Base-by-base conservation (phyloP, 2,113 vertebrate species). In the Indicator indicator region DNA sequence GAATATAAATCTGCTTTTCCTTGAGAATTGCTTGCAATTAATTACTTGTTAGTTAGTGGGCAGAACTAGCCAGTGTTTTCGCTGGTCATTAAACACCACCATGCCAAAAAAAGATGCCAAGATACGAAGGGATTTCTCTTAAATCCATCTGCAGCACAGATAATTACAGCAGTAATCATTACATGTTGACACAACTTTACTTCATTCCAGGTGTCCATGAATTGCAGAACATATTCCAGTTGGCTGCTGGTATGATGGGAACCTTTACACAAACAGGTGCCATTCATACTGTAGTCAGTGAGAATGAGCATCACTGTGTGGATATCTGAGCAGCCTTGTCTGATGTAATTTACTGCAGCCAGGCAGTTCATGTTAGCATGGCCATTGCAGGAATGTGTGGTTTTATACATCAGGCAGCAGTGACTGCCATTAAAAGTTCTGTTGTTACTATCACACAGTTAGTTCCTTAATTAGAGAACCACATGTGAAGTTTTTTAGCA, bases 191-290 rank as follows among this genome's bases (percentile, higher is more conserved):
- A 70, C 23, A 92, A 28, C 11, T 84, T 63, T 79, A 28, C 63
- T 78, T 80, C 24, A 6, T 88, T 88, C 64, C 40, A 81, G 62
- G 58, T 71, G 83, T 81, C 58, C 36, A 26, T 74, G 58, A 83
- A 76, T 28, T 83, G 62, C 82, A 87, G 86, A 91, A 32, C 19
- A 16, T 60, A 56, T 86, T 79, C 48, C 28, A 50, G 32, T 44
- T 88, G 72, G 48, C 62, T 83, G 38, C 65, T 75, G 72, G 38
- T 62, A 21, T 1, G 6, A n/a, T 83, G 55, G 68, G 54, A 91
- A 72, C 76, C 48, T 32, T 88, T 88, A 88, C 86, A 81, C 63
- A 89, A 71, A 58, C 78, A 88, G 65, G 76, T 90, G 79, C 38
- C 72, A 24, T 80, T 86, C 54, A 12, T 52, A 10, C 40, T 86